Evolutionary conservation across 2,797 vertebrate genomes (phyloP), one percentile per base, ranked within the genome.

Genomic region (Xenopus petersii): DNA sequence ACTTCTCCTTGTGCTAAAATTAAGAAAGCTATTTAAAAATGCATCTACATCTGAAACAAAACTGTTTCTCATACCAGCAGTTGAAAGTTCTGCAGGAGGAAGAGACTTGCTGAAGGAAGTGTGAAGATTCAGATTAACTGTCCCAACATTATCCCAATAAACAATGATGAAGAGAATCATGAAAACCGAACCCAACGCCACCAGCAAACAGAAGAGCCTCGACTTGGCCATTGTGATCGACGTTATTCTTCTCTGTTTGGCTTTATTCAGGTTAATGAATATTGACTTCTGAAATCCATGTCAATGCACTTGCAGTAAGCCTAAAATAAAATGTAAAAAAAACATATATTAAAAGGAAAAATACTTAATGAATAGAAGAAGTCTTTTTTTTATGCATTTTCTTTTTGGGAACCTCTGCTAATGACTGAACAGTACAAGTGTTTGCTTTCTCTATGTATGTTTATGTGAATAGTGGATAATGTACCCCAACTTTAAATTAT

Each of bases 151-250:
- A 76, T 98, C 96, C 97, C 97, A 98, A 85, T 99, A 98, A 60
- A 97, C 93, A 33, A 99, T 98, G 81, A 99, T 98, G 71, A 98
- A 86, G 5, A 98, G 91, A 81, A 98, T 93, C 94, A 95, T 98
- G 84, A 97, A 93, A 74, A 91, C 87, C 0, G 95, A 96, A 64
- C 96, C 94, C 81, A 99, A 86, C 67, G 93, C 92, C 78, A 98
- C 89, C 75, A 95, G 95, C 72, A 97, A 89, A 79, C 93, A 95
- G 82, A 98, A 93, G 73, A 95, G 91, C 80, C 93, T 93, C 0
- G 95, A 92, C 77, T 92, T 97, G 86, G 91, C 93, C 98, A 99
- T 99, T 73, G 89, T 90, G 91, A 70, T 63, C 77, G 49, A n/a
- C 15, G 17, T 2, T 36, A 77, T 33, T 61, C 47, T 72, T 80